Percentiles rank a stretch among this genome's conserved stretches.
Conservation (phyloP, 2,888 invertebrate genomes). For the Nephrotoma appendiculata region DNA sequence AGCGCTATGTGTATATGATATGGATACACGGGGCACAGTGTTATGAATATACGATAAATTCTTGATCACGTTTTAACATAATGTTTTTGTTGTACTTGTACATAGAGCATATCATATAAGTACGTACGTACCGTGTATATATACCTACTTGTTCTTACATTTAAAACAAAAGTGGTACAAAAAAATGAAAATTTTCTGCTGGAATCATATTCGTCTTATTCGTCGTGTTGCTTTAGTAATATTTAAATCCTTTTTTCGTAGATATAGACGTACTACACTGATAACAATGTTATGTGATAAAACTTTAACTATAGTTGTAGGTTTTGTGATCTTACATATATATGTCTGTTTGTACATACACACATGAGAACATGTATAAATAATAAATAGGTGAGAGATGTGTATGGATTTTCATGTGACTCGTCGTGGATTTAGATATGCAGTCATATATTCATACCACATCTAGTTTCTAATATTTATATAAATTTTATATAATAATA, state of each 20-base stretch:
- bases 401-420: not conserved
- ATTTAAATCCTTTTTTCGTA: not conserved
- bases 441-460: not conserved
- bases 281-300: not conserved
- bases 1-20: not conserved
- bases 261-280: not conserved
- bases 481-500: not conserved
- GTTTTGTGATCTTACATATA: not conserved
- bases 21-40: not conserved
- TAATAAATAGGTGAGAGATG: not conserved
- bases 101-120: not conserved
- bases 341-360: not conserved
- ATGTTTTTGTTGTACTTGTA: not conserved
- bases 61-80: not conserved
- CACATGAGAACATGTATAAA: not conserved
- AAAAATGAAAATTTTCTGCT: not conserved
- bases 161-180: not conserved
- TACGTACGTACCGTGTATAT: not conserved
- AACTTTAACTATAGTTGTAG: not conserved
- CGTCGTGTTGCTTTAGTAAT: not conserved
- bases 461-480: not conserved
- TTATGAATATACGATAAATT: not conserved
- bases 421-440: not conserved
- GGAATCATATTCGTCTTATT: not conserved
- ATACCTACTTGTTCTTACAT: not conserved